Conservation (phyloP, 2,888 invertebrate genomes). For the Brachylomia viminalis region DNA sequence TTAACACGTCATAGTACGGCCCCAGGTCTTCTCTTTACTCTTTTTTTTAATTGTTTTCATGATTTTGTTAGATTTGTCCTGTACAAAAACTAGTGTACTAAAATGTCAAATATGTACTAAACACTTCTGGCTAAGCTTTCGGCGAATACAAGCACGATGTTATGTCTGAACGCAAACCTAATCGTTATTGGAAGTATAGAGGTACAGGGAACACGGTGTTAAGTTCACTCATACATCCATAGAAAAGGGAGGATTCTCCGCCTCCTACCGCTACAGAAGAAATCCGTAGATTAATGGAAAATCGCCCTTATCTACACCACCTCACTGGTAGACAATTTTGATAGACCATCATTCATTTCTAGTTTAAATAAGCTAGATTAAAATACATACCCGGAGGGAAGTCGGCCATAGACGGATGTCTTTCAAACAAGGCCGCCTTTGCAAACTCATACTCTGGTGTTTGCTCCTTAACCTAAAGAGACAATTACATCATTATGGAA, state of each 20-base stretch:
- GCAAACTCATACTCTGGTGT: constrained; percentile 91
- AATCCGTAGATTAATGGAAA: neutral
- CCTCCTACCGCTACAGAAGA: too few relatives aligned
- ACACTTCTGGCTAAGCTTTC: neutral
- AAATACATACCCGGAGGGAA: constrained; percentile 91
- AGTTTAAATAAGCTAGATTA: neutral
- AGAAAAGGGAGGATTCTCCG: too few relatives aligned
- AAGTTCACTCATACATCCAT: too few relatives aligned
- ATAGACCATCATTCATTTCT: neutral
- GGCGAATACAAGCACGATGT: neutral
- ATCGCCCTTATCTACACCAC: too few relatives aligned
- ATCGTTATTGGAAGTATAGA: neutral
- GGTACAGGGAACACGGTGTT: too few relatives aligned
- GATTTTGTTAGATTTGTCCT: too few relatives aligned
- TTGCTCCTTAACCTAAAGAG: constrained; percentile 88
- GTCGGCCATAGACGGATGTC: constrained; percentile 93
- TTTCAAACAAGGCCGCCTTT: constrained; percentile 91
- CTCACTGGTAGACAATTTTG: neutral
- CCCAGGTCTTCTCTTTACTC: too few relatives aligned
- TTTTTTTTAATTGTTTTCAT: too few relatives aligned
- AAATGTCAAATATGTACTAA: neutral
- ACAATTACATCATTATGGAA: constrained; percentile 35
- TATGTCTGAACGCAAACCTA: neutral
- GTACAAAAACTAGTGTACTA: neutral
- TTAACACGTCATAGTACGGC: too few relatives aligned